These are phyloP conservation scores for Caprella mutica DNA, from an alignment of 2,888 invertebrate species.

Conservation along the genomic window DNA sequence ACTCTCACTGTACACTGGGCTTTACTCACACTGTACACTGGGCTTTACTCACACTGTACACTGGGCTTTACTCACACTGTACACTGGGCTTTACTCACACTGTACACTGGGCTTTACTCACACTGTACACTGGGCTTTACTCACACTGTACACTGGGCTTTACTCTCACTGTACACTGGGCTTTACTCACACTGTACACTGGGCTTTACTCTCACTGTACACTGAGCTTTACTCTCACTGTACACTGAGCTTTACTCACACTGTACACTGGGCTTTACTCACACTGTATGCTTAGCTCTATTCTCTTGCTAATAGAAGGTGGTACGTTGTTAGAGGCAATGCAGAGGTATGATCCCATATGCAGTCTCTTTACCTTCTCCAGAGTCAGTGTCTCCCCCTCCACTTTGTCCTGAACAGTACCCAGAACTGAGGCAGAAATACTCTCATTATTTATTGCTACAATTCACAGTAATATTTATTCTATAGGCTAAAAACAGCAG, in stretches of 20 bases:
- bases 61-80: neutral
- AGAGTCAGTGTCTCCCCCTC: constrained; percentile 76
- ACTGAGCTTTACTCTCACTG: neutral
- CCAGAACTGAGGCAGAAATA: no score
- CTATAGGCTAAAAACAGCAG: no score
- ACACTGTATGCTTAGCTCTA: constrained; percentile 41
- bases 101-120: neutral
- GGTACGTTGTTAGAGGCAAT: constrained; percentile 88
- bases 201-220: no score
- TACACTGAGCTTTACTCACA: no score
- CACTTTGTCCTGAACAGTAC: no score
- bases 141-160: neutral
- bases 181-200: neutral
- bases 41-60: neutral
- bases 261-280: constrained; percentile 26
- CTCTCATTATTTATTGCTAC: no score
- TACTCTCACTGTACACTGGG: neutral
- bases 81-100: neutral
- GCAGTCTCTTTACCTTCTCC: constrained; percentile 74
- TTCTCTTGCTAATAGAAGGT: constrained; percentile 62
- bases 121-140: neutral
- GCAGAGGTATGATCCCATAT: constrained; percentile 86
- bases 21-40: neutral
- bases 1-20: constrained; percentile 1
- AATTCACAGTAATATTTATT: no score